These are phyloP conservation scores for Azemiops feae DNA, from an alignment of 2,113 vertebrate genomes.

Conservation along the genomic window DNA sequence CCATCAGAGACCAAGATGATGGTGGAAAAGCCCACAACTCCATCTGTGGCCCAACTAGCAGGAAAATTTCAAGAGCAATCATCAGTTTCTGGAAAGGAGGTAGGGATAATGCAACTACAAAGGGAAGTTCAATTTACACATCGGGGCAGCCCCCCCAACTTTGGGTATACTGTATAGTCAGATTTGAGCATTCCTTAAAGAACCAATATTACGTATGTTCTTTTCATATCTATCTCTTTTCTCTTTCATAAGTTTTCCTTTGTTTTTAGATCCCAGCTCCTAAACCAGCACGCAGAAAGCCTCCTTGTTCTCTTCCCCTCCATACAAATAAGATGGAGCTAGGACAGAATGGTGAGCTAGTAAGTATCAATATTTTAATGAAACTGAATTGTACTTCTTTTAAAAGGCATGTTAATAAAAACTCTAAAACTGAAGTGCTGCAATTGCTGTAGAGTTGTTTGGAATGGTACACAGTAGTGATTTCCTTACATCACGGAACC, in stretches of 20 bases:
- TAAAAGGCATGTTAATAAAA: background rate
- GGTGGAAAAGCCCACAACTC: conserved; percentile 61
- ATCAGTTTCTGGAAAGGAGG: conserved; percentile 69
- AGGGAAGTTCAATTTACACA: background rate
- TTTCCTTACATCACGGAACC: background rate
- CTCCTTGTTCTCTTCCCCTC: conserved; percentile 77
- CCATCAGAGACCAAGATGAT: conserved; percentile 55
- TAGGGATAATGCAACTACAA: conserved; percentile 54
- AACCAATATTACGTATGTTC: background rate
- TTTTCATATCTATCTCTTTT: conserved; percentile 37
- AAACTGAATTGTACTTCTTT: conserved; percentile 6
- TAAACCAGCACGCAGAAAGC: conserved; percentile 75
- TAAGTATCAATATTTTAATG: conserved; percentile 59
- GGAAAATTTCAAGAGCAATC: conserved; percentile 74
- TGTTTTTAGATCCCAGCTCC: conserved; percentile 68
- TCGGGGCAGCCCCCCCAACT: background rate
- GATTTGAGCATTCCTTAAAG: background rate
- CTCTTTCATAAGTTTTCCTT: conserved; percentile 52
- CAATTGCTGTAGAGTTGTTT: background rate
- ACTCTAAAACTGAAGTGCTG: conserved; percentile 12
- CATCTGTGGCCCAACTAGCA: conserved; percentile 75
- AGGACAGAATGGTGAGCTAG: conserved; percentile 74
- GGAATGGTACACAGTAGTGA: background rate
- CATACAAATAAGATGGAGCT: conserved; percentile 65
- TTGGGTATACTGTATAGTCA: background rate